phyloP scores from a whole-genome alignment of 2,113 vertebrate genomes.

The Muscicapa adusta region DNA sequence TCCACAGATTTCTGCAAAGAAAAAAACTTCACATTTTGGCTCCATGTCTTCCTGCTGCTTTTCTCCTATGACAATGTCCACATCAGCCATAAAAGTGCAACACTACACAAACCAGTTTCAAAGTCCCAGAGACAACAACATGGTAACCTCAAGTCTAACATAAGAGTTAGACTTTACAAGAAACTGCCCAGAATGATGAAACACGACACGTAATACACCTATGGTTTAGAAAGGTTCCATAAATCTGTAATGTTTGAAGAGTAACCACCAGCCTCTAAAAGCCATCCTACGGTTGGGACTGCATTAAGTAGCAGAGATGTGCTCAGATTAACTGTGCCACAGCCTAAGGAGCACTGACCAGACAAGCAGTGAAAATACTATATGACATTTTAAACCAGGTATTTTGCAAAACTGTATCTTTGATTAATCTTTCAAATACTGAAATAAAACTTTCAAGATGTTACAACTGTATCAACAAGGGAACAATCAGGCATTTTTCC shows the following conservation, averaged over 20 bases:
- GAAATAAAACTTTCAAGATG: background rate
- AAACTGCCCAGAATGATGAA: background rate
- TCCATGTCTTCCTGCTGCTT: background rate
- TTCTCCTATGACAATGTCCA: background rate
- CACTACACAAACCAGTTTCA: background rate
- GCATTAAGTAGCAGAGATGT: background rate
- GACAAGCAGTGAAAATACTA: background rate
- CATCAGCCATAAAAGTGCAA: background rate
- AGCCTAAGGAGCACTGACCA: background rate
- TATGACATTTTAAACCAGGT: background rate
- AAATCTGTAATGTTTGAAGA: fast-evolving
- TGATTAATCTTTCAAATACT: background rate
- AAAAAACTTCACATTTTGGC: background rate
- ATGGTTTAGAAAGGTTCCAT: background rate
- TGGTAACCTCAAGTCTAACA: background rate
- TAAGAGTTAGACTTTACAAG: background rate
- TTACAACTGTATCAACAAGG: background rate
- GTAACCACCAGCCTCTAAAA: background rate
- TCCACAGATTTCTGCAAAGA: background rate
- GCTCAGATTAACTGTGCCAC: background rate
- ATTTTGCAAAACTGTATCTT: background rate
- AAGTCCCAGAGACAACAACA: background rate
- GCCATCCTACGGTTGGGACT: background rate
- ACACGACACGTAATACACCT: fast-evolving
- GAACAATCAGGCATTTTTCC: background rate